Conservation (phyloP, 2,888 invertebrate species). For the Lepidocyrtinus sp. region DNA sequence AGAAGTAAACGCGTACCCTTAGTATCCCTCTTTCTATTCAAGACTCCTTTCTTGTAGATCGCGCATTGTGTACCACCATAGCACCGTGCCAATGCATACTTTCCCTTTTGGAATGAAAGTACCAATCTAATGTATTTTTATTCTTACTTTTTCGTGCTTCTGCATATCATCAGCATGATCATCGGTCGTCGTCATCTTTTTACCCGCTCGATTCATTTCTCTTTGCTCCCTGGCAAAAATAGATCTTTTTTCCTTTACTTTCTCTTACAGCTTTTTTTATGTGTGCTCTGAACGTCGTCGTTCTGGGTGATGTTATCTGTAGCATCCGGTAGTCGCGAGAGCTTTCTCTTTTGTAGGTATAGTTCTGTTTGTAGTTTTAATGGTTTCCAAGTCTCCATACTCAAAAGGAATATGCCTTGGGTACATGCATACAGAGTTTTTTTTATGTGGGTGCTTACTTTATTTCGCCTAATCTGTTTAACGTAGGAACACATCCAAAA, state of each 20-base stretch:
- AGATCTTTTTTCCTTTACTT: no score
- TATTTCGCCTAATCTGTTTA: slow-evolving; percentile 53
- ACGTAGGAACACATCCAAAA: slow-evolving; percentile 22
- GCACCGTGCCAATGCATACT: slow-evolving; percentile 29
- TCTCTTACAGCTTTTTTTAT: no score
- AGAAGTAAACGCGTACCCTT: slow-evolving; percentile 22
- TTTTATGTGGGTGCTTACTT: not conserved
- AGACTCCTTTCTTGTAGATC: slow-evolving; percentile 16
- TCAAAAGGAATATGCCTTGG: no score
- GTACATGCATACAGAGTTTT: no score
- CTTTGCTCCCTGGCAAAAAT: no score
- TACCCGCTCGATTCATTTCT: slow-evolving; percentile 49
- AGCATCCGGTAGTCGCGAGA: slow-evolving; percentile 22
- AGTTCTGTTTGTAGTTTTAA: no score
- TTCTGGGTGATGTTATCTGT: slow-evolving; percentile 32
- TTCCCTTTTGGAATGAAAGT: no score
- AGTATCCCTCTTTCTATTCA: not conserved
- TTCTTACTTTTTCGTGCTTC: slow-evolving; percentile 34
- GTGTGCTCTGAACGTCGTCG: no score
- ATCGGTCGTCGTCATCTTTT: slow-evolving; percentile 31
- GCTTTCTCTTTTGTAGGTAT: no score
- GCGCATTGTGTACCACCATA: not conserved
- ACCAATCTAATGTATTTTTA: no score
- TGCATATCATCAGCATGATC: slow-evolving; percentile 48
- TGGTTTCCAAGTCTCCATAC: no score